Evolutionary conservation across 92 coral and sea anemone genomes (phyloP).

Genomic region (Desmophyllum pertusum): DNA sequence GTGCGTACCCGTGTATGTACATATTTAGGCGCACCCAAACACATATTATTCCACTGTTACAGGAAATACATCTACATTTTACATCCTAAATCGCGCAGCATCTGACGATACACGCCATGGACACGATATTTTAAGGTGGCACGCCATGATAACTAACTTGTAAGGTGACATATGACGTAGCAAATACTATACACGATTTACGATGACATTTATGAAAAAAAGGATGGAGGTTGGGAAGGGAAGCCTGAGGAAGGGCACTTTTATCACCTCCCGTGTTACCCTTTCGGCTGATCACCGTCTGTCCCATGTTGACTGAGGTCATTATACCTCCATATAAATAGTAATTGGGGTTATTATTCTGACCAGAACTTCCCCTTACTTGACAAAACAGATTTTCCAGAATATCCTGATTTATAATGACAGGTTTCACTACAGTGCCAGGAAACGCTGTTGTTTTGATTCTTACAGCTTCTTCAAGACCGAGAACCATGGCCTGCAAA

Average conservation of each 20-base stretch:
- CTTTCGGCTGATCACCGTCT: constrained; percentile 50
- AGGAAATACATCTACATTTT: too few species aligned
- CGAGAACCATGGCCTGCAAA: constrained; percentile 47
- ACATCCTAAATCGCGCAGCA: too few species aligned
- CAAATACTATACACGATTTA: too few species aligned
- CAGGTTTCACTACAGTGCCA: background rate
- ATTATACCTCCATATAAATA: constrained; percentile 22
- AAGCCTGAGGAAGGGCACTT: constrained; percentile 19
- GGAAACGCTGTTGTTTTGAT: too few species aligned
- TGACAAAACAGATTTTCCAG: background rate
- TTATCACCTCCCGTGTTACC: constrained; percentile 46
- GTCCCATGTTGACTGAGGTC: constrained; percentile 58
- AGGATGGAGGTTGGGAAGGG: constrained; percentile 42
- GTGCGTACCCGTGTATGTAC: too few species aligned
- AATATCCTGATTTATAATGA: background rate
- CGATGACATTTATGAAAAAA: background rate
- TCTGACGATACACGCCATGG: too few species aligned
- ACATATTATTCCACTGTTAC: too few species aligned
- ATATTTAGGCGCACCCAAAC: too few species aligned
- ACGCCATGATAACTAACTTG: too few species aligned
- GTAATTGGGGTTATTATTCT: constrained; percentile 66
- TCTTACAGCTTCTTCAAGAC: constrained; percentile 13
- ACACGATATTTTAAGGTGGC: too few species aligned
- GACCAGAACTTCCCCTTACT: constrained; percentile 20
- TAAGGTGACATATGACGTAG: too few species aligned